Evolutionary conservation across 2,113 vertebrate species (phyloP), one percentile per base, ranked within the genome.

Genomic region (Siniperca knerii): DNA sequence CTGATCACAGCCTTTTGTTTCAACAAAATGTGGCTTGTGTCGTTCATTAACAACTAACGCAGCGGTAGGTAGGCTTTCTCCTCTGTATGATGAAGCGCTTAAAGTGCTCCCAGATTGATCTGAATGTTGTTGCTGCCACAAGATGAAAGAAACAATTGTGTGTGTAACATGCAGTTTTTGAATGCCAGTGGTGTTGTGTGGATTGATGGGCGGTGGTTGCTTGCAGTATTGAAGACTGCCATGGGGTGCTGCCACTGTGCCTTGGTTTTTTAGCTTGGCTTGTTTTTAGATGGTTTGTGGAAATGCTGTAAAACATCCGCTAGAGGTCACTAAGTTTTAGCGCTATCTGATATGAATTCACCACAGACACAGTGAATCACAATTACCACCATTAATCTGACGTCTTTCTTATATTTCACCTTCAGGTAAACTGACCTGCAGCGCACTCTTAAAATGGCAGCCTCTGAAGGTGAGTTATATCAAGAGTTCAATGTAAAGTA

Each of bases 191-290:
- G 52, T 1, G 23, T 70, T 90, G 61, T 86, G 71, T 87, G 91
- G 77, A 33, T 75, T 67, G 89, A 93, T 92, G 94, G 94, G 93
- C 93, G 94, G 93, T 94, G 94, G 92, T 95, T 94, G 57, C 42
- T 3, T 88, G 92, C 52, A 73, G 79, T 81, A 1, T 68, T 44
- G 5, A 13, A 50, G 5, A 46, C 29, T 46, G 20, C 93, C 93
- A 62, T 65, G 0, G 9, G 87, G 81, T 73, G 90, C 54, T 69
- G 44, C 64, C 18, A 48, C 3, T 76, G 58, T 9, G 57, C 13
- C 8, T 9, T 35, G 1, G 2, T 66, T 75, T 85, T 37, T 55
- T 23, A 11, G 6, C 8, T 4, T 16, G 0, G 0, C 23, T 69
- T 33, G 0, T 72, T 77, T 25, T 37, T 37, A 35, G 50, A 61